These are phyloP conservation scores for Kradibia gibbosae DNA, from an alignment of 1,140 invertebrate genomes.

Conservation along the genomic window DNA sequence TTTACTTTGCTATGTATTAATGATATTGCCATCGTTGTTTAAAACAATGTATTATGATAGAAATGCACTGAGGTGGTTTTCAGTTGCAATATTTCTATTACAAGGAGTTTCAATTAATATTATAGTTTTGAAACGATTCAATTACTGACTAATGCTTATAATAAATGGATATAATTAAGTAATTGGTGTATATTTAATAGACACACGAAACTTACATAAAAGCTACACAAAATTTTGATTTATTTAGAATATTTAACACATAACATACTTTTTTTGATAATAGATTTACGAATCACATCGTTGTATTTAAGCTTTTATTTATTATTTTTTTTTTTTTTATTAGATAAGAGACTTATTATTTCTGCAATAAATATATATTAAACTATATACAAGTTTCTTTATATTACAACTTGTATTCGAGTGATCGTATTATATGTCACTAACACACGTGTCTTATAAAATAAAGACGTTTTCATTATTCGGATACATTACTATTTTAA, in stretches of 20 bases:
- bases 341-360: conserved; percentile 6
- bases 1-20: too few species aligned
- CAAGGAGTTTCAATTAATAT: too few species aligned
- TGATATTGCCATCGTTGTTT: too few species aligned
- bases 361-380: conserved; percentile 19
- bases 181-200: not conserved
- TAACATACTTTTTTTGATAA: conserved; percentile 4
- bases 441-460: conserved; percentile 4
- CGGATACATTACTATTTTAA: conserved; percentile 15
- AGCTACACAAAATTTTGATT: conserved; percentile 14
- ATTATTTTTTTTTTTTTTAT: too few species aligned
- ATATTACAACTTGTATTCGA: not conserved
- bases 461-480: not conserved
- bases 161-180: too few species aligned
- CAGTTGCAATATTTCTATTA: too few species aligned
- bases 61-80: too few species aligned
- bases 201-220: not conserved
- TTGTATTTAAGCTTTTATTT: conserved; percentile 9
- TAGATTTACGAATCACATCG: not conserved
- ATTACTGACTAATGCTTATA: too few species aligned
- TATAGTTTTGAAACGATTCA: too few species aligned
- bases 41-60: too few species aligned
- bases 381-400: conserved; percentile 16
- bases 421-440: not conserved
- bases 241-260: conserved; percentile 22